Conservation (phyloP, 1,140 invertebrate genomes). For the Nasonia longicornis region DNA sequence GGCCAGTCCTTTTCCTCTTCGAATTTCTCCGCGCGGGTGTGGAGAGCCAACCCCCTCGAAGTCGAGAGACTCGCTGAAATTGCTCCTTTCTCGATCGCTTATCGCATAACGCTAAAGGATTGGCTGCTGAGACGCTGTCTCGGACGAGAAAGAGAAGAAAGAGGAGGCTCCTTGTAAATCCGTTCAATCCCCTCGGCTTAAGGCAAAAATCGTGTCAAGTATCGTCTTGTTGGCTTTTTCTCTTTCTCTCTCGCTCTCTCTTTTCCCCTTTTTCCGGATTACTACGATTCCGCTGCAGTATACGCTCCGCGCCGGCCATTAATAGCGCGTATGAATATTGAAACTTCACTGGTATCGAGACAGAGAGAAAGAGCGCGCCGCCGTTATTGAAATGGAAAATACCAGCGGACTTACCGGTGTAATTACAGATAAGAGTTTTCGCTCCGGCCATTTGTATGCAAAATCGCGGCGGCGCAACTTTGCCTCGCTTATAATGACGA, state of each 20-base stretch:
- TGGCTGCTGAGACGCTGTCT: neutral
- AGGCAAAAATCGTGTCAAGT: conserved; percentile 46
- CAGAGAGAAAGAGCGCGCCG: neutral
- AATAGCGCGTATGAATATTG: neutral
- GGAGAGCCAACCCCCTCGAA: neutral
- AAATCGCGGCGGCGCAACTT: conserved; percentile 14
- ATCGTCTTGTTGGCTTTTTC: conserved; percentile 43
- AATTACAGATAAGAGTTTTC: conserved; percentile 28
- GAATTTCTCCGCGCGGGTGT: neutral
- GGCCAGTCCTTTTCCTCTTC: neutral
- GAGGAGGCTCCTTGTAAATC: conserved; percentile 36
- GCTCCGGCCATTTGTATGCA: conserved; percentile 12
- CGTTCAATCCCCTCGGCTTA: conserved; percentile 37
- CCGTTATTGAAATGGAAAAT: conserved; percentile 3
- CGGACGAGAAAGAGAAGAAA: neutral
- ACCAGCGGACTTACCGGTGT: neutral
- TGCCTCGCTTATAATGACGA: conserved; percentile 7
- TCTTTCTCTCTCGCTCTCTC: neutral
- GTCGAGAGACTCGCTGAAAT: conserved; percentile 31
- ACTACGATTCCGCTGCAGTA: neutral
- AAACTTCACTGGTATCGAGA: neutral
- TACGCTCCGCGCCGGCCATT: neutral
- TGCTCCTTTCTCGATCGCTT: conserved; percentile 43
- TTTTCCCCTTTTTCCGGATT: neutral
- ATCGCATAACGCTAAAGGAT: conserved; percentile 26